A percentile compares a stretch with the other conserved stretches of the same genome.
Evolutionary conservation across 2,113 vertebrate species (phyloP).

Genomic region (Gorilla gorilla): DNA sequence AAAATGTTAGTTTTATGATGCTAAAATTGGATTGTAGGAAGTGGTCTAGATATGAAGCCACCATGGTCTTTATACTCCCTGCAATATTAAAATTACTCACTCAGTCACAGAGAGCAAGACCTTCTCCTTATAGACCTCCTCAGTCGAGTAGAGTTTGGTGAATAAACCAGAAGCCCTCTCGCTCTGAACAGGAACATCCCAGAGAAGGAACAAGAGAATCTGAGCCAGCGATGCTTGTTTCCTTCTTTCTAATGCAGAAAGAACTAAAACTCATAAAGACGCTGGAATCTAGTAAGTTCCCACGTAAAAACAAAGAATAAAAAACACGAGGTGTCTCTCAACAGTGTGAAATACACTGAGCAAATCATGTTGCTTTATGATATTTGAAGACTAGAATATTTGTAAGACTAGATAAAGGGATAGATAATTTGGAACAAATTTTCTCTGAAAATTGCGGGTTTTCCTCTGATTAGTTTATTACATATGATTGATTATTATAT

Average conservation of each 20-base stretch:
- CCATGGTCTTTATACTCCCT: not conserved
- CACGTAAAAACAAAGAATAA: not conserved
- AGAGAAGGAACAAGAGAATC: accelerated
- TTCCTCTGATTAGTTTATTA: not conserved
- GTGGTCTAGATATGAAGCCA: not conserved
- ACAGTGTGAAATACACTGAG: not conserved
- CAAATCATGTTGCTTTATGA: not conserved
- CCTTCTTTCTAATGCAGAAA: not conserved
- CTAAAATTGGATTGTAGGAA: not conserved
- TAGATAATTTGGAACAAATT: not conserved
- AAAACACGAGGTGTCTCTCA: accelerated
- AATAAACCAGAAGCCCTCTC: not conserved
- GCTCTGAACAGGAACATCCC: not conserved
- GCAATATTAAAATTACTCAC: not conserved
- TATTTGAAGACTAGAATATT: not conserved
- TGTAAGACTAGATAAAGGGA: not conserved
- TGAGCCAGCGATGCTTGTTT: not conserved
- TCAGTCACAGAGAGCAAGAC: not conserved
- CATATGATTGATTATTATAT: not conserved
- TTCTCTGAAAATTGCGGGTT: not conserved
- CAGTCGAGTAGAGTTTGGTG: not conserved
- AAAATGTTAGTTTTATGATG: not conserved
- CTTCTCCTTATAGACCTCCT: not conserved
- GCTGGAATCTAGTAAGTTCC: not conserved
- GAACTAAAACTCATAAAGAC: not conserved